Conservation (phyloP, 2,888 invertebrate genomes). For the Caenorhabditis auriculariae region DNA sequence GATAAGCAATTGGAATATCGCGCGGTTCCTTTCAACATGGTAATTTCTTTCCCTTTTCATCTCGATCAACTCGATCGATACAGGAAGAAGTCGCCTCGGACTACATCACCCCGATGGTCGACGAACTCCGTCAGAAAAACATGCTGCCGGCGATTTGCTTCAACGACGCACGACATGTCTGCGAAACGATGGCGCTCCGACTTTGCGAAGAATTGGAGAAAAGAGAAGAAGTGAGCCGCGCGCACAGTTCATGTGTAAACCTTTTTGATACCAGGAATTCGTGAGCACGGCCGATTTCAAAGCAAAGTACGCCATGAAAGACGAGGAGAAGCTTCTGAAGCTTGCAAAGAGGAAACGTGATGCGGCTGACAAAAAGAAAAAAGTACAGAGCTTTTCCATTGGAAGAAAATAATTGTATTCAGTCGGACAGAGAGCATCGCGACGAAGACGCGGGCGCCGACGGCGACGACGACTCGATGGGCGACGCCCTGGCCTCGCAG, state of each 20-base stretch:
- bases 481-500: conserved; percentile 54
- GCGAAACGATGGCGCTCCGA: conserved; percentile 48
- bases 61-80: background rate
- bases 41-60: conserved; percentile 7
- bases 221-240: conserved; percentile 26
- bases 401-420: too few relatives aligned
- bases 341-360: conserved; percentile 58
- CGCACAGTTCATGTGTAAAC: background rate
- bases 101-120: conserved; percentile 54
- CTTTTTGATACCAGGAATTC: conserved; percentile 29
- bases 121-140: conserved; percentile 48
- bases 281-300: conserved; percentile 55
- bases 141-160: conserved; percentile 61
- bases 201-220: conserved; percentile 44
- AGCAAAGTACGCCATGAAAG: conserved; percentile 54
- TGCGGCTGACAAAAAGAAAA: conserved; percentile 52
- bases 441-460: conserved; percentile 34
- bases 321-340: conserved; percentile 57
- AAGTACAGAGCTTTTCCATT: too few relatives aligned
- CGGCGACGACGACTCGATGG: conserved; percentile 33
- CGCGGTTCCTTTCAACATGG: conserved; percentile 50
- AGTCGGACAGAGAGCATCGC: conserved; percentile 37
- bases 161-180: conserved; percentile 59
- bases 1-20: conserved; percentile 37
- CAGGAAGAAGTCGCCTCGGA: conserved; percentile 44